Evolutionary conservation across 2,888 invertebrate genomes (phyloP).

Genomic region (Calameuta pallipes): DNA sequence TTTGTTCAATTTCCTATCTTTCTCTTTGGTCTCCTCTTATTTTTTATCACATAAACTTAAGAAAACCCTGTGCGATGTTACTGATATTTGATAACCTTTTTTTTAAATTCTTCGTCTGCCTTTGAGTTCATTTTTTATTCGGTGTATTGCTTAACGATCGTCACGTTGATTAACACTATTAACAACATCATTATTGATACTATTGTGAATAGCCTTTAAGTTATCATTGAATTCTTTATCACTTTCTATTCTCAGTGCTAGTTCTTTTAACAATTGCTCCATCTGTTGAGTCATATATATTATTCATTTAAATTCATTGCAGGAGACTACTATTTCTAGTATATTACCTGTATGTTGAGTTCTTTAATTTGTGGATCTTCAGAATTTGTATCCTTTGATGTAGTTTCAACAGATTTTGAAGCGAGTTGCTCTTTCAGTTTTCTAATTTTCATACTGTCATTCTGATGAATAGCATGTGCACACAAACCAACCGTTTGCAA

Average conservation of each 20-base stretch:
- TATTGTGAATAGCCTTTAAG: constrained; percentile 7
- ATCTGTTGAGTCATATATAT: neutral
- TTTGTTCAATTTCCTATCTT: constrained; percentile 27
- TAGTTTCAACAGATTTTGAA: neutral
- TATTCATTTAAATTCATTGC: neutral
- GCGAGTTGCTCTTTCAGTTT: constrained; percentile 30
- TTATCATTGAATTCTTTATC: constrained; percentile 9
- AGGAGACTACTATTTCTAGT: neutral
- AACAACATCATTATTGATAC: neutral
- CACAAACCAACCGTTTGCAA: constrained; percentile 48
- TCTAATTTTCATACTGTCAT: constrained; percentile 39
- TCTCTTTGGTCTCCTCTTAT: constrained; percentile 3
- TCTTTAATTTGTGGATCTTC: neutral
- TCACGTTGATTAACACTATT: neutral
- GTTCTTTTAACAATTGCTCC: neutral
- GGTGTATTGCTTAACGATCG: neutral
- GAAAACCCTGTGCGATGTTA: neutral
- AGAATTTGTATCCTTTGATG: neutral
- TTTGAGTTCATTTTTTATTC: neutral
- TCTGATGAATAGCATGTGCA: constrained; percentile 39
- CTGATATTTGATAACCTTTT: neutral
- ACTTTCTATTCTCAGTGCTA: neutral
- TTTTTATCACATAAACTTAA: neutral
- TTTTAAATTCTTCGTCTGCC: neutral
- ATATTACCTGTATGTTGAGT: neutral